Evolutionary conservation across 2,113 vertebrate genomes (phyloP).

Genomic region (Tachuris rubrigastra): DNA sequence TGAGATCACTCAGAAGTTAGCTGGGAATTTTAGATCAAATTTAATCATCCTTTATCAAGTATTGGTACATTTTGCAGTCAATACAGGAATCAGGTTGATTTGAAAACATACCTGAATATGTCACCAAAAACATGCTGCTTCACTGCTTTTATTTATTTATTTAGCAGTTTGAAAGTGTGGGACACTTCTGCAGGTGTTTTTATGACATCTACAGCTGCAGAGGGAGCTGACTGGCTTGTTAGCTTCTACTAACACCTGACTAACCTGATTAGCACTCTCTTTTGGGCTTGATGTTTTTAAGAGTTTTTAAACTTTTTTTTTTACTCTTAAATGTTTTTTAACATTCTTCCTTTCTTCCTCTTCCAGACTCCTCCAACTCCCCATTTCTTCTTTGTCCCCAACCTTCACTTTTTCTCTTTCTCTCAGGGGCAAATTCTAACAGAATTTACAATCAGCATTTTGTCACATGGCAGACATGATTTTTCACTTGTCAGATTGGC

Average conservation of each 20-base stretch:
- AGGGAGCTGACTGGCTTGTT: background rate
- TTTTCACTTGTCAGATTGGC: constrained; percentile 46
- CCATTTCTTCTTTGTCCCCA: background rate
- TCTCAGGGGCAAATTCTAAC: constrained; percentile 26
- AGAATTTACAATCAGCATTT: constrained; percentile 51
- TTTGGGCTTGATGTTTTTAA: background rate
- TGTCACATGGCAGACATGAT: constrained; percentile 19
- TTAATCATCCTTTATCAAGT: background rate
- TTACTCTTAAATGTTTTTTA: background rate
- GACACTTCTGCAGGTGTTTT: background rate
- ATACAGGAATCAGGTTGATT: background rate
- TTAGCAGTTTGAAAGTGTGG: background rate
- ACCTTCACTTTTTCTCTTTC: background rate
- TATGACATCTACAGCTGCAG: background rate
- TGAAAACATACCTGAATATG: background rate
- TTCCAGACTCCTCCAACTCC: background rate
- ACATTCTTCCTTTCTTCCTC: background rate
- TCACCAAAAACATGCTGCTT: background rate
- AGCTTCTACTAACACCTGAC: background rate
- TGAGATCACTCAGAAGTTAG: background rate
- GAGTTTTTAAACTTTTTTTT: background rate
- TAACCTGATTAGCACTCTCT: background rate
- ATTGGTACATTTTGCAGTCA: background rate
- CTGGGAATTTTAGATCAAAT: background rate
- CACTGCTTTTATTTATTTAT: background rate